Evolutionary conservation across 2,113 vertebrate genomes (phyloP).

Genomic region (Phainopepla nitens): DNA sequence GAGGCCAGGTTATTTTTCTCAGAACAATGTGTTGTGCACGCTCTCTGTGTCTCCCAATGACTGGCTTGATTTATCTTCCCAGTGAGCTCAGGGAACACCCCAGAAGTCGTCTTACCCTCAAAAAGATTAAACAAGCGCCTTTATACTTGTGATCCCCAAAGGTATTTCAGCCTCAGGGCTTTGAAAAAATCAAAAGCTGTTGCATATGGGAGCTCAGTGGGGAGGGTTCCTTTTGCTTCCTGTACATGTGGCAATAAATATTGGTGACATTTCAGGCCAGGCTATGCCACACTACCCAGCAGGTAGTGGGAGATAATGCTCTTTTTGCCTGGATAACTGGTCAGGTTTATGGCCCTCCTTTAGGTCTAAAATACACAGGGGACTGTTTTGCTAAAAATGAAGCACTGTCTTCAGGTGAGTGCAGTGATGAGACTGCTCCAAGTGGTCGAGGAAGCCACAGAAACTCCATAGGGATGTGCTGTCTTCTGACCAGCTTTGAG

Average conservation of each 20-base stretch:
- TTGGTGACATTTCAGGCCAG: background rate
- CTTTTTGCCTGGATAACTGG: background rate
- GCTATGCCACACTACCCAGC: background rate
- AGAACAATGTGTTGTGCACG: accelerated
- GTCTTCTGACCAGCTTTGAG: background rate
- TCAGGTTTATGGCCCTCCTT: background rate
- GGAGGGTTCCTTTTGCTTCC: background rate
- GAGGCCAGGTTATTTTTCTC: background rate
- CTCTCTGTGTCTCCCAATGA: accelerated
- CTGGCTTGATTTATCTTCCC: background rate
- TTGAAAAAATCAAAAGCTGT: background rate
- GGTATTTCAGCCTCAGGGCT: background rate
- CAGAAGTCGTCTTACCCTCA: background rate
- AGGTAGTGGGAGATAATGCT: background rate
- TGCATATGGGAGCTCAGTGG: background rate
- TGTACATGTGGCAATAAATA: background rate
- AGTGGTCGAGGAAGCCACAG: background rate
- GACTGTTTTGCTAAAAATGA: background rate
- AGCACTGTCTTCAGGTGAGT: background rate
- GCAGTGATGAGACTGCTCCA: background rate
- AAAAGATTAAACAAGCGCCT: background rate
- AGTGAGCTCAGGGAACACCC: background rate
- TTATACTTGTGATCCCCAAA: background rate
- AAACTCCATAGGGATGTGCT: background rate
- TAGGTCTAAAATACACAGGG: background rate